Evolutionary conservation across 53 echinoderm and acorn worm species (phyloP).

Genomic region (Apostichopus leukothele): DNA sequence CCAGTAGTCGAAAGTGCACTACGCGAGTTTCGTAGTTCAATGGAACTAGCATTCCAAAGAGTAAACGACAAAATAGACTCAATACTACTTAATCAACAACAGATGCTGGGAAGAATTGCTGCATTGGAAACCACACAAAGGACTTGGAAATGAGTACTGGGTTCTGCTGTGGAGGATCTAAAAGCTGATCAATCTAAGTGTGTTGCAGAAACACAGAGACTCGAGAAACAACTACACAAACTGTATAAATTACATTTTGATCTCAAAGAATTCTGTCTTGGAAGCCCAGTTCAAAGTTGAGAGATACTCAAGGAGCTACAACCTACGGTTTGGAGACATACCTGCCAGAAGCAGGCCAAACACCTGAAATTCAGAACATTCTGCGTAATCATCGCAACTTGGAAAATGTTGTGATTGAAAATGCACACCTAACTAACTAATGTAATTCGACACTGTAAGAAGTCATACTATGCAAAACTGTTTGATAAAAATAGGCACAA

Average conservation of each 20-base stretch:
- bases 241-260: slow-evolving; percentile 6
- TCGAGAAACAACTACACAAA: background rate
- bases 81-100: background rate
- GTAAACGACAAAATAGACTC: no score
- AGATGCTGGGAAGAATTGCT: slow-evolving; percentile 16
- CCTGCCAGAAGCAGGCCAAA: background rate
- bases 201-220: background rate
- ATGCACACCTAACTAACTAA: background rate
- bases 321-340: slow-evolving; percentile 18
- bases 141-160: background rate
- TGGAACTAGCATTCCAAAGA: no score
- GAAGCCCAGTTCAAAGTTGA: slow-evolving; percentile 20
- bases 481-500: no score
- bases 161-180: background rate
- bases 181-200: background rate
- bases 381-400: background rate
- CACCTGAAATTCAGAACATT: slow-evolving; percentile 10
- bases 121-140: slow-evolving; percentile 11
- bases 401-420: background rate
- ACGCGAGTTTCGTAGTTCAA: no score
- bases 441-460: no score
- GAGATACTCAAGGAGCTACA: slow-evolving; percentile 4
- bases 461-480: no score
- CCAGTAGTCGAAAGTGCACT: no score
- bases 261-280: background rate